Percentiles rank a stretch among this genome's conserved stretches.
phyloP scores from a whole-genome alignment of 2,888 invertebrate species.

The Acanthopleura granulata region DNA sequence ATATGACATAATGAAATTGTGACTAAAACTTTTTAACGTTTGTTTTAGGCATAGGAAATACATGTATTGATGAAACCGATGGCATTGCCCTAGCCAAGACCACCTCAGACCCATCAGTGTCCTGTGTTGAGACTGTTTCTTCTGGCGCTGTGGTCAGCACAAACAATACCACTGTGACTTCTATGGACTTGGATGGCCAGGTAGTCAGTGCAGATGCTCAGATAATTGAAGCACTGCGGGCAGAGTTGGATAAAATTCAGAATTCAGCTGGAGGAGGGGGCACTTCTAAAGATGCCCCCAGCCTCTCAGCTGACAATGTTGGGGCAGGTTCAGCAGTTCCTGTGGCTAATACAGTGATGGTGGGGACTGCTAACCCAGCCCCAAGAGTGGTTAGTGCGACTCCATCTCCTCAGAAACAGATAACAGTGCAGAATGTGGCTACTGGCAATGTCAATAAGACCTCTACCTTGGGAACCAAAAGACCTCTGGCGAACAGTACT shows the following conservation, averaged over 20 bases:
- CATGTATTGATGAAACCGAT: constrained; percentile 6
- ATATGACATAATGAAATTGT: background rate
- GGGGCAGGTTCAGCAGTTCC: background rate
- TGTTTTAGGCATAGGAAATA: constrained; percentile 7
- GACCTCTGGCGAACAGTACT: constrained; percentile 34
- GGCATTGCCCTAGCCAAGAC: background rate
- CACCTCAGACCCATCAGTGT: background rate
- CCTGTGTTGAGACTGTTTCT: constrained; percentile 8
- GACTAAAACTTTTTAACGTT: background rate
- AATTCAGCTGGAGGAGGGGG: constrained; percentile 15
- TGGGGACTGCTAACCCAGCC: background rate
- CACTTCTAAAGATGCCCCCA: background rate
- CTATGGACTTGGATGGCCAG: background rate
- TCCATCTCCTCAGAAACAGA: background rate
- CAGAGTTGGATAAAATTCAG: constrained; percentile 31
- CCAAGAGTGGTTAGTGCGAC: no score
- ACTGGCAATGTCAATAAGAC: background rate
- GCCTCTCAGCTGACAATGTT: constrained; percentile 3
- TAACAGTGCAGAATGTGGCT: constrained; percentile 5
- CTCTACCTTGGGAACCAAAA: constrained; percentile 29
- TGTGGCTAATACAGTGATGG: background rate
- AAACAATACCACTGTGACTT: background rate
- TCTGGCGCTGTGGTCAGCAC: background rate
- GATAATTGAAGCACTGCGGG: constrained; percentile 28
- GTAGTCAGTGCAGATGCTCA: constrained; percentile 16